Base-by-base conservation (phyloP, 2,888 invertebrate species). In the Maniola hyperantus region DNA sequence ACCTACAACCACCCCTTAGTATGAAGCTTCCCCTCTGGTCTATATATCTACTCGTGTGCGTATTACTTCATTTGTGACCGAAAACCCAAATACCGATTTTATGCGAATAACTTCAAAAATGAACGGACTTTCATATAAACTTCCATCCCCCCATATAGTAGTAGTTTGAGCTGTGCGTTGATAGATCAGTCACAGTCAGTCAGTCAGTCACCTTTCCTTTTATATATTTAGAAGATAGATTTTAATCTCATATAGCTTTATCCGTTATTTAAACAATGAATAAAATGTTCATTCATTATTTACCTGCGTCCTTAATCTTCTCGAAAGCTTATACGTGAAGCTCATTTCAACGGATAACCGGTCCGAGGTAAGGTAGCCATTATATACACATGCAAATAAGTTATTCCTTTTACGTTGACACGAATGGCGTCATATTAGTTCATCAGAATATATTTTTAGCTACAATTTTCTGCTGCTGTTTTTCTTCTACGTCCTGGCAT, bases 341-440 rank as follows among this genome's bases (percentile, higher is more conserved):
- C 42, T 39, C 18, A 39, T 42, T 57, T 13, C 20, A 20, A 57
- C 20, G 10, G 42, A 57, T 20, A 57, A 57, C 57, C 57, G 57
- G 57, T 57, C 20, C 10, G 18, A 39, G 39, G 39, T 34, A 10
- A 55, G 10, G 39, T 20, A 55, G 55, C 39, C 39, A 55, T 55
- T 26, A 26, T 39, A 55, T 55, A 18, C 5, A 36, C 39, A 55
- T 55, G 55, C 55, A 55, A 55, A 55, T 39, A 55, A 55, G 39
- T 55, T 5, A 55, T 55, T 15, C 55, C 55, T 57, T 57, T 57
- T 57, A 39, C 39, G 57, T 42, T 42, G 13, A 57, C 57, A 13
- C 20, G 36, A 57, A 42, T 57, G 57, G 46, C 33, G 59, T 59
- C 44, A 44, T 46, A 59, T 59, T 33, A 8, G 15, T 59, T 59